Percentiles rank a stretch among this genome's conserved stretches.
Evolutionary conservation across 2,888 invertebrate genomes (phyloP).

Genomic region (Plebejus argus): DNA sequence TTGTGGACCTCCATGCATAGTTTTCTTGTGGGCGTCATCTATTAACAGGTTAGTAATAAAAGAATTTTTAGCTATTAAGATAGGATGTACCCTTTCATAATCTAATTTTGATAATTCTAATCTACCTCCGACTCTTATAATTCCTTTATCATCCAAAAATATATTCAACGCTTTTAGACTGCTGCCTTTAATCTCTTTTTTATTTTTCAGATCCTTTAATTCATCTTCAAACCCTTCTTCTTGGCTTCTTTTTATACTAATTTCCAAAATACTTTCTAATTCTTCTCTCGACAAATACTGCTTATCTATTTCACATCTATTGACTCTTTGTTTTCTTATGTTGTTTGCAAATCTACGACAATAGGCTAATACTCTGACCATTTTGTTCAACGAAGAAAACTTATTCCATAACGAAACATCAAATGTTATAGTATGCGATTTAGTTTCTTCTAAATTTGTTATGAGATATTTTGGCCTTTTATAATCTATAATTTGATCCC

Average conservation of each 20-base stretch:
- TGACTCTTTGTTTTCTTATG: too few relatives aligned
- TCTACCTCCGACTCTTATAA: background rate
- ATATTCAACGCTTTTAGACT: background rate
- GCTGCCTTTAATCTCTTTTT: too few relatives aligned
- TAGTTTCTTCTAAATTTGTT: too few relatives aligned
- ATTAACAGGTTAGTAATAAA: conserved; percentile 38
- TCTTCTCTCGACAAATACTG: too few relatives aligned
- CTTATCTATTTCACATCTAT: too few relatives aligned
- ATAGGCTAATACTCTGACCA: background rate
- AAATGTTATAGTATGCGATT: conserved; percentile 3
- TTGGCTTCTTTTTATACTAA: too few relatives aligned
- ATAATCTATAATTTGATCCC: background rate
- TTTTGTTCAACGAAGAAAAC: background rate
- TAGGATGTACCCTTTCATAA: conserved; percentile 4
- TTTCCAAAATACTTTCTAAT: too few relatives aligned
- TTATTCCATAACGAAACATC: background rate
- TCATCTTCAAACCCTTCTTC: too few relatives aligned
- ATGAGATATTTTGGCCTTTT: too few relatives aligned
- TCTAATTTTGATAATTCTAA: conserved; percentile 2
- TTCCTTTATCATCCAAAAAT: conserved; percentile 1
- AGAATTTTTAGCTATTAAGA: conserved; percentile 2
- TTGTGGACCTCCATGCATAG: conserved; percentile 41
- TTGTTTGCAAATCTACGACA: too few relatives aligned
- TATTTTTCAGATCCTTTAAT: too few relatives aligned
- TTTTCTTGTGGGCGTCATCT: conserved; percentile 41